Evolutionary conservation across 1,140 invertebrate species (phyloP).

Genomic region (Agraylea sexmaculata): DNA sequence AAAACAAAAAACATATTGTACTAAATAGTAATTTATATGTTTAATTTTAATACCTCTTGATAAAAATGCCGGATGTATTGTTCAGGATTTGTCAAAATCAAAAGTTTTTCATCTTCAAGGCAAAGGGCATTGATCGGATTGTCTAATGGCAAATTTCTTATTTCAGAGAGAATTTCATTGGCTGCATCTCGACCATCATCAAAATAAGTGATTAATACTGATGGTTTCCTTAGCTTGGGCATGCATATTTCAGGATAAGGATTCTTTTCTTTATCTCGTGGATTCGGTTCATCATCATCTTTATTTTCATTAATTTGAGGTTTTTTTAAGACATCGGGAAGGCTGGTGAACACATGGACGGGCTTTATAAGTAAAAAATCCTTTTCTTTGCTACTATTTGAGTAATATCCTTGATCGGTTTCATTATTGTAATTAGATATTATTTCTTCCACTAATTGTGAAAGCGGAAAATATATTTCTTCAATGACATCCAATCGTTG

Average conservation of each 20-base stretch:
- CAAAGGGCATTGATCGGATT: constrained; percentile 29
- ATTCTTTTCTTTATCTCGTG: background rate
- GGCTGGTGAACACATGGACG: constrained; percentile 28
- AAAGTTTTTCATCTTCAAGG: constrained; percentile 30
- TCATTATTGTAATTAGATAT: constrained; percentile 25
- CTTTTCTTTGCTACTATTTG: constrained; percentile 24
- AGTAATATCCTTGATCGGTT: constrained; percentile 34
- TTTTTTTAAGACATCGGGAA: constrained; percentile 30
- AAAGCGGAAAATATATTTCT: constrained; percentile 30
- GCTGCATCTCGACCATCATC: constrained; percentile 35
- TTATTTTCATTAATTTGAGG: constrained; percentile 19
- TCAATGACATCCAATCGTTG: constrained; percentile 37
- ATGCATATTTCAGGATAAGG: background rate
- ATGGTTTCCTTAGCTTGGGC: constrained; percentile 19
- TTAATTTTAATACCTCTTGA: constrained; percentile 30
- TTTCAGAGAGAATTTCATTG: constrained; percentile 31
- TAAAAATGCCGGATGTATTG: constrained; percentile 37
- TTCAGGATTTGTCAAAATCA: constrained; percentile 36
- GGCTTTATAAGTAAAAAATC: constrained; percentile 27
- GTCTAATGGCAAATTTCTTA: constrained; percentile 27
- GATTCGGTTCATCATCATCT: background rate
- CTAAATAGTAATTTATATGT: background rate
- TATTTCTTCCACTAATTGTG: constrained; percentile 25
- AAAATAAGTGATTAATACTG: constrained; percentile 34
- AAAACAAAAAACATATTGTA: constrained; percentile 22